Evolutionary conservation across 1,140 invertebrate species (phyloP).

Genomic region (Aphis gossypii): DNA sequence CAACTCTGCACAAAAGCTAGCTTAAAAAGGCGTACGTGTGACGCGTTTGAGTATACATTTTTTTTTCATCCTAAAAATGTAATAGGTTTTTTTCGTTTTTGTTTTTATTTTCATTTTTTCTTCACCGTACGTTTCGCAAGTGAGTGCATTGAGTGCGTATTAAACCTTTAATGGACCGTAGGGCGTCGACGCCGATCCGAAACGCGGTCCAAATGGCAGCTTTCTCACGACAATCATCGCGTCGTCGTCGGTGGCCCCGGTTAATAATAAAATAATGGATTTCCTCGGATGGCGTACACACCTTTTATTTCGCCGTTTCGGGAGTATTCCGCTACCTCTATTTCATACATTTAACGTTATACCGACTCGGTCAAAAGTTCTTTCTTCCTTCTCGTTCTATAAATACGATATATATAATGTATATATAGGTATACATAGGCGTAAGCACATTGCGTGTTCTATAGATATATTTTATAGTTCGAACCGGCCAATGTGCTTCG

Average conservation of each 20-base stretch:
- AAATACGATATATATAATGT: too few species aligned
- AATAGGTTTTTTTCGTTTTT: background rate
- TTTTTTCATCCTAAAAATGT: background rate
- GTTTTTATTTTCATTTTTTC: background rate
- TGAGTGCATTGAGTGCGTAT: background rate
- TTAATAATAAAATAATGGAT: slow-evolving; percentile 47
- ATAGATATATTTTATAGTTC: background rate
- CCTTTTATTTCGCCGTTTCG: slow-evolving; percentile 21
- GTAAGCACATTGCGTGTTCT: background rate
- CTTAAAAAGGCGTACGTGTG: too few species aligned
- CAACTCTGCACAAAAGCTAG: background rate
- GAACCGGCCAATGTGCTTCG: background rate
- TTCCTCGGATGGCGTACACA: background rate
- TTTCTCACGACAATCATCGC: slow-evolving; percentile 51
- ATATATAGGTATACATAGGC: background rate
- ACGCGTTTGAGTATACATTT: background rate
- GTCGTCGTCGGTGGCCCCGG: background rate
- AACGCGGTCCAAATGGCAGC: background rate
- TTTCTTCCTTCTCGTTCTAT: background rate
- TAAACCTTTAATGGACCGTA: slow-evolving; percentile 14
- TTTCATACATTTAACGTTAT: too few species aligned
- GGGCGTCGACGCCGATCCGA: background rate
- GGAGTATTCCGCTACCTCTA: background rate
- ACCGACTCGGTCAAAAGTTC: background rate
- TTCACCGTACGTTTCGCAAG: background rate